Percentiles rank a stretch among this genome's conserved stretches.
Evolutionary conservation across 2,888 invertebrate genomes (phyloP).

Genomic region (Agrenia bidenticulata): DNA sequence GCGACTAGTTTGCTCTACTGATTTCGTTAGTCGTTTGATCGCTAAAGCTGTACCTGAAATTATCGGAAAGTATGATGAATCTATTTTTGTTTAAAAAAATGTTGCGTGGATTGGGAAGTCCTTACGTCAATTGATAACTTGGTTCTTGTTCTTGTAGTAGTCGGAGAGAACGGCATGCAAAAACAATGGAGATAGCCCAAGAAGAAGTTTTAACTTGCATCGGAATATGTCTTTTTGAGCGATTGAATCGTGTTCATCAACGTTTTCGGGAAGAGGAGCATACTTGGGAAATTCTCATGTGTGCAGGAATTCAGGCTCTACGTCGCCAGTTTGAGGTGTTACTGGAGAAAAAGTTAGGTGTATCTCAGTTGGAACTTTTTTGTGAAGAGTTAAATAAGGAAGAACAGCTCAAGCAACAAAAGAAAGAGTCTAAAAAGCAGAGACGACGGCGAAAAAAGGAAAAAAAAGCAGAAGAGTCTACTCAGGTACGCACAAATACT

Average conservation of each 20-base stretch:
- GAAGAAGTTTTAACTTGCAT: constrained; percentile 94
- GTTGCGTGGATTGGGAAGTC: not conserved
- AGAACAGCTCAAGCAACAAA: constrained; percentile 78
- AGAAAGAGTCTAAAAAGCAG: constrained; percentile 83
- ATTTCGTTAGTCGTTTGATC: constrained; percentile 84
- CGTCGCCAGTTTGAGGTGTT: constrained; percentile 86
- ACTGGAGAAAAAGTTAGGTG: constrained; percentile 83
- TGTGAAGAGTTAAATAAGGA: constrained; percentile 86
- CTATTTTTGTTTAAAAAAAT: not conserved
- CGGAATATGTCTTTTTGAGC: constrained; percentile 88
- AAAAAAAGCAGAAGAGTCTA: constrained; percentile 56
- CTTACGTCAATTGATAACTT: constrained; percentile 15
- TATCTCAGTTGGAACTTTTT: constrained; percentile 81
- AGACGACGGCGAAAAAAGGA: constrained; percentile 68
- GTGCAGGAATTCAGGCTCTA: constrained; percentile 81
- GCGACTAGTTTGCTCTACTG: constrained; percentile 82
- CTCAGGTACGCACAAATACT: no score
- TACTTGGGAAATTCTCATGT: constrained; percentile 89
- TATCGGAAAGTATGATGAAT: constrained; percentile 67
- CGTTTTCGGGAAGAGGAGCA: constrained; percentile 87
- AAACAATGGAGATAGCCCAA: constrained; percentile 94
- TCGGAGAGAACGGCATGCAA: constrained; percentile 87
- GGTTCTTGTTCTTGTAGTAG: constrained; percentile 55
- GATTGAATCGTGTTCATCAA: constrained; percentile 81
- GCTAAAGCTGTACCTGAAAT: constrained; percentile 88